Evolutionary conservation across 2,888 invertebrate species (phyloP).

Genomic region (Drosophila rubida): DNA sequence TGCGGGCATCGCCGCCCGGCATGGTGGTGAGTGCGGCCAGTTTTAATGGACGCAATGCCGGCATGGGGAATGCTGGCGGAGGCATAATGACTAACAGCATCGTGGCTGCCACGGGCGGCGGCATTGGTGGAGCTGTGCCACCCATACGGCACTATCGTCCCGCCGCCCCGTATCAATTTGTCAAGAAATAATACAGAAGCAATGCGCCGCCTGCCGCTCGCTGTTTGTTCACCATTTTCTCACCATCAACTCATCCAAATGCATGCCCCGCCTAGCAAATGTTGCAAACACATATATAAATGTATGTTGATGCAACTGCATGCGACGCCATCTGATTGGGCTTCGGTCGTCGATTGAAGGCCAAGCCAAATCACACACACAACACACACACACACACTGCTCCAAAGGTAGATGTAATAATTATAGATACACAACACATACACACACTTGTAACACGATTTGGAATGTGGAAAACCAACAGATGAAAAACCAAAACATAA

Average conservation of each 20-base stretch:
- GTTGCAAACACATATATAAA: slow-evolving; percentile 34
- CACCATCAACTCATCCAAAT: slow-evolving; percentile 36
- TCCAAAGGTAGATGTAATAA: slow-evolving; percentile 81
- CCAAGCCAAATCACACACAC: slow-evolving; percentile 34
- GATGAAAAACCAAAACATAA: slow-evolving; percentile 44
- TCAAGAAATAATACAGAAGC: slow-evolving; percentile 82
- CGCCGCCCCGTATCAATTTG: slow-evolving; percentile 82
- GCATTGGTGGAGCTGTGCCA: slow-evolving; percentile 70
- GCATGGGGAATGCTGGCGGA: slow-evolving; percentile 72
- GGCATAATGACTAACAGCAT: slow-evolving; percentile 74
- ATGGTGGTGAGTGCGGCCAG: slow-evolving; percentile 80
- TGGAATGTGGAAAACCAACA: slow-evolving; percentile 39
- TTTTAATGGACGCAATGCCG: slow-evolving; percentile 81
- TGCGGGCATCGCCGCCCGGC: slow-evolving; percentile 80
- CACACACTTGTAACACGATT: slow-evolving; percentile 47
- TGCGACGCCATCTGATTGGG: slow-evolving; percentile 52
- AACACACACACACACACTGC: slow-evolving; percentile 51
- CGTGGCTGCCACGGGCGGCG: slow-evolving; percentile 69
- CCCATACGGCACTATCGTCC: slow-evolving; percentile 81
- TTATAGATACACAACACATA: slow-evolving; percentile 50
- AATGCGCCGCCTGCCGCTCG: slow-evolving; percentile 68
- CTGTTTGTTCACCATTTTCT: slow-evolving; percentile 71
- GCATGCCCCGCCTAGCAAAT: slow-evolving; percentile 61
- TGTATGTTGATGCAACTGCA: slow-evolving; percentile 42
- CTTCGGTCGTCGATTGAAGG: slow-evolving; percentile 40